Conservation (phyloP, 2,113 vertebrate genomes). For the Tiliqua scincoides region DNA sequence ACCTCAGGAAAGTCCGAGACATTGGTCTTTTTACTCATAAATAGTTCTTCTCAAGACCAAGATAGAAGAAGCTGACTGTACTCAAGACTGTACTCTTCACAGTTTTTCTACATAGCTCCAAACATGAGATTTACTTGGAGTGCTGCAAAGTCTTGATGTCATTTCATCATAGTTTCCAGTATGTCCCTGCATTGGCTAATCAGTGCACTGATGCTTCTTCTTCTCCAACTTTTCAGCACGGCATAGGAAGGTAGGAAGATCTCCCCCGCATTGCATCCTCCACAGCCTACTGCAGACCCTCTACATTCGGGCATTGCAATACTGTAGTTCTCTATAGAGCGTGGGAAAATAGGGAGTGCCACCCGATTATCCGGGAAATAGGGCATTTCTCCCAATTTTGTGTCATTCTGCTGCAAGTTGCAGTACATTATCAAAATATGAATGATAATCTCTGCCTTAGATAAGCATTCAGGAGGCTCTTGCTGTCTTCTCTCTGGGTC, state of each 20-base stretch:
- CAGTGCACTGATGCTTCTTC: background rate
- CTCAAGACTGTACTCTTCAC: background rate
- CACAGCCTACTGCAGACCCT: no score
- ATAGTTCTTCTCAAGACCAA: background rate
- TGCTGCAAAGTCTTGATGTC: background rate
- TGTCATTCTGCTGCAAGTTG: no score
- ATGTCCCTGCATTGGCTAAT: background rate
- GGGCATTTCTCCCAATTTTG: no score
- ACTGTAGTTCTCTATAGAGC: no score
- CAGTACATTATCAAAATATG: no score
- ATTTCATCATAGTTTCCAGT: background rate
- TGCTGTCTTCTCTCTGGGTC: no score
- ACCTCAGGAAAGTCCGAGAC: background rate
- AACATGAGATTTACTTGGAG: background rate
- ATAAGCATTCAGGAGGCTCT: no score
- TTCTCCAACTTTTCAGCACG: background rate
- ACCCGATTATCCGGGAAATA: no score
- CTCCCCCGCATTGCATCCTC: no score
- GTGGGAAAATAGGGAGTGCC: no score
- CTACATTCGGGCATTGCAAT: no score
- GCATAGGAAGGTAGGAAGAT: background rate
- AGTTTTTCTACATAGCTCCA: background rate
- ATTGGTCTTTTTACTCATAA: background rate
- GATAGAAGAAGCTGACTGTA: background rate
- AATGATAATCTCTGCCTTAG: no score